phyloP scores from a whole-genome alignment of 2,113 vertebrate genomes.

The Donacobius atricapilla region DNA sequence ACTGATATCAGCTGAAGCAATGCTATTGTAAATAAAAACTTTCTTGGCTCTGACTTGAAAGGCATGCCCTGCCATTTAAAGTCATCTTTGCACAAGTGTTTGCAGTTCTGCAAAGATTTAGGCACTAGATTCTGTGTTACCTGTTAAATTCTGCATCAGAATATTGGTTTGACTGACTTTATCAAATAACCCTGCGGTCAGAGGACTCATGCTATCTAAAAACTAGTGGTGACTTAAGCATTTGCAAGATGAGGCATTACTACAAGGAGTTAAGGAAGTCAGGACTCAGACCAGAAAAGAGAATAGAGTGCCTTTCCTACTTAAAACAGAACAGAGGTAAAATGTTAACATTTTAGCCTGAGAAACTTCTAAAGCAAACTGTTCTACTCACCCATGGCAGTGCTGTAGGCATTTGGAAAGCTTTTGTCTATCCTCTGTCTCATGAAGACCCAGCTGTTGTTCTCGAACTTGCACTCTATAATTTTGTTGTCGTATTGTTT shows the following conservation, averaged over 20 bases:
- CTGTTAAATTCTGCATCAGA: background rate
- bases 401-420: conserved; percentile 96
- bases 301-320: background rate
- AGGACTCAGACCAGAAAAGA: background rate
- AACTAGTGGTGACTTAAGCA: background rate
- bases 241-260: background rate
- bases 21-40: background rate
- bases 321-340: background rate
- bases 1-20: background rate
- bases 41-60: background rate
- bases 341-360: background rate
- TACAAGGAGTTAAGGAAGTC: background rate
- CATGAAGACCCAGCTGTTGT: conserved; percentile 98
- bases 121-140: background rate
- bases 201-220: background rate
- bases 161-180: background rate
- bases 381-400: conserved; percentile 91
- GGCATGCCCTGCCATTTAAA: background rate
- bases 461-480: conserved; percentile 96
- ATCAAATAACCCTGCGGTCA: background rate
- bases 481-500: conserved; percentile 98
- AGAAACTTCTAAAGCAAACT: background rate
- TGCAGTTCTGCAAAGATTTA: background rate
- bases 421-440: conserved; percentile 97
- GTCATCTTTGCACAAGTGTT: background rate